Conservation (phyloP, 2,113 vertebrate species). For the Zosterops hypoxanthus region DNA sequence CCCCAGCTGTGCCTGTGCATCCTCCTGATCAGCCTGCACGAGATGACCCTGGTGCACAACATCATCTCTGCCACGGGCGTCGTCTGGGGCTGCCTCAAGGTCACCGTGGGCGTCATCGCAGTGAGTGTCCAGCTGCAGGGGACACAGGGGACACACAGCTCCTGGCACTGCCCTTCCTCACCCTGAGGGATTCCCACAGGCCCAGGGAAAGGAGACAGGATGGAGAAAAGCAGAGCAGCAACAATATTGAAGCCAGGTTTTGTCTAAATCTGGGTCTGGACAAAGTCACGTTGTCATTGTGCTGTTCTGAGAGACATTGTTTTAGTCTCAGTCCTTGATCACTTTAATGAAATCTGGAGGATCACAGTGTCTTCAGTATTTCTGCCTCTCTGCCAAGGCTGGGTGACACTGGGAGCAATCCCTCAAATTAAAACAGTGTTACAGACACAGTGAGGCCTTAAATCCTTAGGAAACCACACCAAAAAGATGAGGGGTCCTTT, state of each 20-base stretch:
- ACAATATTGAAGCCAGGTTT: neutral
- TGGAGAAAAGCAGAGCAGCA: neutral
- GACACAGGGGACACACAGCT: neutral
- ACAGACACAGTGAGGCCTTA: neutral
- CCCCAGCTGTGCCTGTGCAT: constrained; percentile 82
- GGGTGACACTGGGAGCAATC: neutral
- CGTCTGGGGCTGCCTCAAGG: constrained; percentile 79
- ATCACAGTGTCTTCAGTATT: neutral
- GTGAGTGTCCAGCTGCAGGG: constrained; percentile 59
- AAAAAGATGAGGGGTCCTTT: neutral
- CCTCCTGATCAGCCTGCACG: constrained; percentile 71
- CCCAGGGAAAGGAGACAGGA: neutral
- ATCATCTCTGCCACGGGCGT: constrained; percentile 76
- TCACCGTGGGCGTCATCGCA: constrained; percentile 72
- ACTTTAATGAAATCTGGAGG: neutral
- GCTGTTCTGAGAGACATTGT: neutral
- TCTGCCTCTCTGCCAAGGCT: neutral
- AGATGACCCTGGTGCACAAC: constrained; percentile 55
- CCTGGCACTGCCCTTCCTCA: neutral
- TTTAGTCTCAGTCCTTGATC: neutral
- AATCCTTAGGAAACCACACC: neutral
- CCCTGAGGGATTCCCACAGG: neutral
- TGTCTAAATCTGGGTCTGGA: neutral
- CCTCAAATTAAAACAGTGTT: neutral
- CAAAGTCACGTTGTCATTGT: rapidly evolving